A percentile compares a stretch with the other conserved stretches of the same genome.
Conservation (phyloP, 2,113 vertebrate genomes). For the Plecotus auritus region DNA sequence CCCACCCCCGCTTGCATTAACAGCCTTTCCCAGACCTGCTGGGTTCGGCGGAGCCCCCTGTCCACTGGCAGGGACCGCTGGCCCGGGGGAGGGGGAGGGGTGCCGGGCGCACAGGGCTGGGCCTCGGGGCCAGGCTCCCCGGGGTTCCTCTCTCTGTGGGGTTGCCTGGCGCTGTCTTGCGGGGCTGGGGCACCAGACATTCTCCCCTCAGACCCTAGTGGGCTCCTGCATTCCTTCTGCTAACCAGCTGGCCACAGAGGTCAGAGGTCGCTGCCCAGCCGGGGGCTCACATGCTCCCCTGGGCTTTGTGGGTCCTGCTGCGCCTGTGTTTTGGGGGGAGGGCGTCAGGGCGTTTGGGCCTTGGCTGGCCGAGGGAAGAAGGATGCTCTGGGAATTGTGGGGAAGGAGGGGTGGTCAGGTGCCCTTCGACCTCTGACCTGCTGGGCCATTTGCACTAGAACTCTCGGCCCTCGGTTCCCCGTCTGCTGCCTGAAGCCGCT, state of each 20-base stretch:
- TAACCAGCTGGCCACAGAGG: constrained; percentile 58
- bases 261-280: constrained; percentile 53
- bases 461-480: background rate
- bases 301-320: background rate
- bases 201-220: background rate
- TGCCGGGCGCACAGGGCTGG: background rate
- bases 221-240: constrained; percentile 13
- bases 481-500: background rate
- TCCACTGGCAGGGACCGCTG: background rate
- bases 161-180: background rate
- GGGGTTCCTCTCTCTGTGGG: background rate
- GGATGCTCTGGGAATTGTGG: background rate
- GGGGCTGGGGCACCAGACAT: background rate
- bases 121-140: background rate
- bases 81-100: background rate
- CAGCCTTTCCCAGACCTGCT: background rate
- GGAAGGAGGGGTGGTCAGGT: background rate
- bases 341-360: background rate
- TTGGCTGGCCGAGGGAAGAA: background rate
- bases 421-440: constrained; percentile 65
- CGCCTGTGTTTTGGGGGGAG: background rate
- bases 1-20: constrained; percentile 45
- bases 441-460: background rate
- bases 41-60: background rate
- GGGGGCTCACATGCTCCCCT: background rate